These are phyloP conservation scores for Epiblema foenella DNA, from an alignment of 2,888 invertebrate genomes.

Conservation along the genomic window DNA sequence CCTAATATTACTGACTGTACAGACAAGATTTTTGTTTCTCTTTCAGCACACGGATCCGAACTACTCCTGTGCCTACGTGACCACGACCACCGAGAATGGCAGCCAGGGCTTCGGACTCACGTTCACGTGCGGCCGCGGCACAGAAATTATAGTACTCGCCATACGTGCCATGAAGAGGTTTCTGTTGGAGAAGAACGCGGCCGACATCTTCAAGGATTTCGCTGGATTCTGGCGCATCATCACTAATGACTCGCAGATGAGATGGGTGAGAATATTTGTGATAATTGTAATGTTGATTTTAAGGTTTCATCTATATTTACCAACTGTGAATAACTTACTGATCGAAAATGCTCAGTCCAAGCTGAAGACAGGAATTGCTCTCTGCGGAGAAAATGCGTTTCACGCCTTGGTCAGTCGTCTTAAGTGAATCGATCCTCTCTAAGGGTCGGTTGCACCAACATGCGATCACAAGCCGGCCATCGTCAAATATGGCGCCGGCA, in stretches of 20 bases:
- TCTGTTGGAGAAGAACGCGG: slow-evolving; percentile 88
- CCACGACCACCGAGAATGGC: slow-evolving; percentile 86
- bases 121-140: slow-evolving; percentile 95
- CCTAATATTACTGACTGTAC: too few relatives aligned
- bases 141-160: slow-evolving; percentile 92
- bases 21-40: neutral
- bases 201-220: slow-evolving; percentile 91
- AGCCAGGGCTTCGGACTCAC: slow-evolving; percentile 92
- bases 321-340: too few relatives aligned
- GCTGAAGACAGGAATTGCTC: too few relatives aligned
- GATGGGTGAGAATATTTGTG: slow-evolving; percentile 89
- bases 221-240: slow-evolving; percentile 91
- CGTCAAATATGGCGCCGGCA: too few relatives aligned
- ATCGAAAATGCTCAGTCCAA: too few relatives aligned
- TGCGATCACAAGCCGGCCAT: too few relatives aligned
- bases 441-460: too few relatives aligned
- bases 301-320: neutral
- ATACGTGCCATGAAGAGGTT: slow-evolving; percentile 89
- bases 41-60: slow-evolving; percentile 93
- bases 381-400: too few relatives aligned
- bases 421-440: too few relatives aligned
- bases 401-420: too few relatives aligned
- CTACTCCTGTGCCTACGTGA: slow-evolving; percentile 97
- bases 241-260: slow-evolving; percentile 94
- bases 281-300: neutral